Base-by-base conservation (phyloP, 2,113 vertebrate species). In the Melozone crissalis region DNA sequence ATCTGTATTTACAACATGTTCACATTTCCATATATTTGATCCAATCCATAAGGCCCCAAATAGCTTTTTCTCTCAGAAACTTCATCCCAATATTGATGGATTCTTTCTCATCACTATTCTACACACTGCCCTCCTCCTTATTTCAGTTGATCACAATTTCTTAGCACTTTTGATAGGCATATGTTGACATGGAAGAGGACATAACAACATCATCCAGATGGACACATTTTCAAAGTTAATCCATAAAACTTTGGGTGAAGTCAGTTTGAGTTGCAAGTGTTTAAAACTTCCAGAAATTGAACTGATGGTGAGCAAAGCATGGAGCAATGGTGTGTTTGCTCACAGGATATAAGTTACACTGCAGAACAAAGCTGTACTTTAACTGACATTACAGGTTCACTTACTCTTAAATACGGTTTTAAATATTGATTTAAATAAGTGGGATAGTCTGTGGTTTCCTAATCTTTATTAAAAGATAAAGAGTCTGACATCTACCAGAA, bases 211-310 rank as follows among this genome's bases (percentile, higher is more conserved):
- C 71, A 88, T 93, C 90, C 83, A 85, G 79, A 90, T 84, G 90
- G 94, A 74, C 87, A 86, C 52, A 67, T 93, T 93, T 95, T 94
- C 35, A 55, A 91, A 94, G 75, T 74, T 93, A 68, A 83, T 90
- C 93, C 73, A 37, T 95, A 69, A 94, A 63, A 94, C 20, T 85
- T 87, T 44, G 62, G 66, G 10, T 39, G 46, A 93, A 95, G 49
- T 85, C 54, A 89, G 49, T 31, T 74, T 76, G 69, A 96, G 67
- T n/a, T 79, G 63, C 30, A 83, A 89, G 78, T 18, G 12, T 59
- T 93, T 71, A 74, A 57, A 80, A 94, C 72, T 93, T 84, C 47
- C 31, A 83, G 39, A 94, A 90, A 71, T 4, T 58, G 39, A 85
- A 54, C 24, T 49, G 66, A 23, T 43, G 26, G 15, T 47, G 55